Base-by-base conservation (phyloP, 2,113 vertebrate species). In the Dicaeum eximium region DNA sequence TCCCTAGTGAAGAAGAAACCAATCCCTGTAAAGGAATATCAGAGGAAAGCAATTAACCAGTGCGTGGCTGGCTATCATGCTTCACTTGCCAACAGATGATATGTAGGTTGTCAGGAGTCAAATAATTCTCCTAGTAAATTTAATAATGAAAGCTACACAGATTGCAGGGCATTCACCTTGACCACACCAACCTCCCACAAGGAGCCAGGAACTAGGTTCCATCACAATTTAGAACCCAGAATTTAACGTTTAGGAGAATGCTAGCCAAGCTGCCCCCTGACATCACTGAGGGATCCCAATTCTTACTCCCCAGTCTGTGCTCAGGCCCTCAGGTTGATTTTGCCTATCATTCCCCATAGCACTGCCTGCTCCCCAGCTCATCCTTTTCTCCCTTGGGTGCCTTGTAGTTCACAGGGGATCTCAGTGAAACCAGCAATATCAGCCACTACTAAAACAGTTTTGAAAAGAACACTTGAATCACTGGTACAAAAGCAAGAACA, bases 401-500 rank as follows among this genome's bases (percentile, higher is more conserved):
- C 61, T 83, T 5, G 1, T n/a, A 28, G 62, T 15, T 86, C 79
- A 58, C 51, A 57, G 15, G 58, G 45, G 31, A 70, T 51, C 53
- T 62, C 1, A 0, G 33, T 35, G 65, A 90, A 83, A 40, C 50
- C 35, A 45, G 64, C 35, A 86, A 42, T 65, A 75, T 28, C 80
- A 93, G 65, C 20, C 48, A 24, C 40, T 45, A 84, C 45, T 57
- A 51, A 83, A 88, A 83, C 27, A 40, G 40, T 51, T 88, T 80
- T 75, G 15, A 71, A 86, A 92, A 64, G 57, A 93, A 37, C 51
- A 62, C 65, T 87, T 62, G 58, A 79, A 94, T 89, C 53, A 19
- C 72, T 93, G 80, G 74, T 96, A 96, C 75, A 67, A 93, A 84
- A 92, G 38, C 57, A 10, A 85, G 75, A 54, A 90, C 90, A 94